Evolutionary conservation across 2,888 invertebrate species (phyloP), one percentile per base, ranked within the genome.

Genomic region (Harpalus rubripes): DNA sequence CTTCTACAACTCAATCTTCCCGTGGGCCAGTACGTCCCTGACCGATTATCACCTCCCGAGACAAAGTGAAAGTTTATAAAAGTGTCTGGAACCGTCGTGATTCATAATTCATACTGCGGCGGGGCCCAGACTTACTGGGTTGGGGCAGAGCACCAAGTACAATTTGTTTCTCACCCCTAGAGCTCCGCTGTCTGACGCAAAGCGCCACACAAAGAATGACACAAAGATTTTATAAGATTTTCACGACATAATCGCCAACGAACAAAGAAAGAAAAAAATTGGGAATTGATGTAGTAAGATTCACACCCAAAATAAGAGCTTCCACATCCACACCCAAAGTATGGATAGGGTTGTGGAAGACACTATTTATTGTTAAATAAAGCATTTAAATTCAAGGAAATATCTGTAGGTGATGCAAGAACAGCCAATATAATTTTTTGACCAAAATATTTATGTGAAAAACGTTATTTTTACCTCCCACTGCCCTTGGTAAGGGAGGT

Each of bases 41-140:
- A 5, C 12, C 63, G 61, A n/a, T 59, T 59, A 59, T 59, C 59
- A 59, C 59, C 59, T 59, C 59, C 59, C 6, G 44, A 63, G 63
- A 63, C 63, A 63, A 63, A 63, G 63, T 63, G 63, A 63, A 63
- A 63, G 63, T 63, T 26, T 63, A 63, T 63, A 63, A 63, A 63
- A 63, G 63, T 63, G 63, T 63, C 63, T 63, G 26, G 63, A 52
- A 52, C 10, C 22, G 12, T 5, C 12, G 18, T 8, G 63, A 63
- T 63, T 63, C 63, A 63, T 63, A 63, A 63, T 63, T 63, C 63
- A 63, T 63, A 63, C 10, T 22, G 18, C 63, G 63, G 76, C 58
- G 15, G 59, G 59, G 18, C 18, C 59, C 18, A 16, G 18, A 56
- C 12, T n/a, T 7, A 12, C 56, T 15, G 15, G 15, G n/a, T 12